Base-by-base conservation (phyloP, 2,888 invertebrate genomes). In the Reticulitermes lucifugus region DNA sequence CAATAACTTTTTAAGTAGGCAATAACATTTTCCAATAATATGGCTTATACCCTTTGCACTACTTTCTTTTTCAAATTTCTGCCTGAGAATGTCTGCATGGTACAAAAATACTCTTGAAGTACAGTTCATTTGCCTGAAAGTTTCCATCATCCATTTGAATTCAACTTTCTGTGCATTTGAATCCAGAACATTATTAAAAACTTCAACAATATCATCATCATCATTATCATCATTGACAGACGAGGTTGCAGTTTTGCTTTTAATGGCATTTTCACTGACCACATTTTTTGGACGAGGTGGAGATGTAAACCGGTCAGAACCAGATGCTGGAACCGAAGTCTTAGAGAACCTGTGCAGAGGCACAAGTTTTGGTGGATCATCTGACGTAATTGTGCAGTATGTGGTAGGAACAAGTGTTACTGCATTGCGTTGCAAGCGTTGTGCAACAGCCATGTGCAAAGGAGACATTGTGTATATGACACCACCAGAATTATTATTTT, bases 171-270 rank as follows among this genome's bases (percentile, higher is more conserved):
- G 7, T 21, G 0, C 10, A 22, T 41, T 77, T n/a, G 18, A n/a
- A n/a, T 41, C 10, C 12, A 14, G 22, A 46, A 41, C 77, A 51
- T 46, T 41, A n/a, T n/a, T 46, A n/a, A 9, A 41, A 5, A 77
- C 43, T 46, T 51, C 77, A 22, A 77, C 46, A 9, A 77, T 41
- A 46, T 77, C 77, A n/a, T 77, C 10, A 10, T 77, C 77, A 77
- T 46, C 0, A 46, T 46, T 12, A 46, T 6, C 46, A 12, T 77
- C 46, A 43, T n/a, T 18, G 9, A 43, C n/a, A 43, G 46, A n/a
- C 41, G 41, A 9, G 21, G 21, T 14, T 41, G 12, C 14, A 4
- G 14, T 55, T 14, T 55, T 18, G 14, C 1, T 55, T 55, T 18
- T 4, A 18, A 18, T 55, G 18, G 5, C 18, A 18, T 18, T 55